Percentiles rank a stretch among this genome's conserved stretches.
Evolutionary conservation across 1,140 invertebrate species (phyloP).

Genomic region (Conus betulinus): DNA sequence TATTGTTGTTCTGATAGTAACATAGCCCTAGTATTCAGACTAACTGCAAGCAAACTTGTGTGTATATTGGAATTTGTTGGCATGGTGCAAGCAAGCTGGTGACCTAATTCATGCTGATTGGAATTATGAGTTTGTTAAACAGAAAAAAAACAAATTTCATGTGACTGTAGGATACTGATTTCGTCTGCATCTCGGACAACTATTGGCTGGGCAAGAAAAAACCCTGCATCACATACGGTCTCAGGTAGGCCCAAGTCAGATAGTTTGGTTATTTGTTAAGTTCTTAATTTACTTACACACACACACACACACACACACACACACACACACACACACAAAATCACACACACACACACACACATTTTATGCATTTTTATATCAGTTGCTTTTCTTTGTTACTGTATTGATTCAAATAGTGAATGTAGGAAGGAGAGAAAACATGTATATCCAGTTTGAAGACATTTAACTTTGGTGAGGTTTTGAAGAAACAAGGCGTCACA

Average conservation of each 20-base stretch:
- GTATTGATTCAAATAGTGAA: too few relatives aligned
- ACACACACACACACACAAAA: background rate
- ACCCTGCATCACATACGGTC: slow-evolving; percentile 97
- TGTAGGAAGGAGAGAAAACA: too few relatives aligned
- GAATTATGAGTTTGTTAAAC: too few relatives aligned
- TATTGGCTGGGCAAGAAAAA: slow-evolving; percentile 98
- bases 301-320: background rate
- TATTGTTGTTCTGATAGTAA: too few relatives aligned
- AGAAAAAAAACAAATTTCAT: background rate
- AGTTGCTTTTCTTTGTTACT: too few relatives aligned
- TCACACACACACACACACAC: background rate
- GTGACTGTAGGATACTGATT: slow-evolving; percentile 84
- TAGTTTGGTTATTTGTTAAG: too few relatives aligned
- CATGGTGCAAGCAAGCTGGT: background rate
- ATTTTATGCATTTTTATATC: too few relatives aligned
- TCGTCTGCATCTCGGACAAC: slow-evolving; percentile 98
- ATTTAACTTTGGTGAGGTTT: too few relatives aligned
- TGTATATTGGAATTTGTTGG: background rate
- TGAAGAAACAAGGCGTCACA: too few relatives aligned
- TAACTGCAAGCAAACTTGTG: background rate
- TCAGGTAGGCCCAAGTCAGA: slow-evolving; percentile 78
- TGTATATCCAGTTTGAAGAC: too few relatives aligned
- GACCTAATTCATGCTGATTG: too few relatives aligned
- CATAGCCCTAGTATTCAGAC: too few relatives aligned
- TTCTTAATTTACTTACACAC: background rate